phyloP scores from a whole-genome alignment of 1,140 invertebrate genomes.

The Conopomorpha cramerella region DNA sequence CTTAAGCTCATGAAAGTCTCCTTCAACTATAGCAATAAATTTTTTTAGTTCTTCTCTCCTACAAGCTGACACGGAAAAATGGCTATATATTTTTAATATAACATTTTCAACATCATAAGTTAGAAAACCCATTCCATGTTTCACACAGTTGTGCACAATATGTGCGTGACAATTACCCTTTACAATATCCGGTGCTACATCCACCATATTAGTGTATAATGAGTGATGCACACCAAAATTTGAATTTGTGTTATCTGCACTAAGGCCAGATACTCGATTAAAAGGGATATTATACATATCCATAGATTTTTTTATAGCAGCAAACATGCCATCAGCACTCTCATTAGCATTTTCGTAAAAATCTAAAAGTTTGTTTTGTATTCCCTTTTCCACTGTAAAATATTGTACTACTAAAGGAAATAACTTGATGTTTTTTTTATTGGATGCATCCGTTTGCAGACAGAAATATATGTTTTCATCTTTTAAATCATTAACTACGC shows the following conservation, averaged over 20 bases:
- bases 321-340: constrained; percentile 9
- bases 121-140: constrained; percentile 7
- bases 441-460: too few relatives aligned
- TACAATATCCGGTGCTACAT: constrained; percentile 2
- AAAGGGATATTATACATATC: constrained; percentile 4
- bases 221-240: constrained; percentile 4
- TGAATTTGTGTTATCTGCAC: too few relatives aligned
- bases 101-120: constrained; percentile 9
- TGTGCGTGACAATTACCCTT: constrained; percentile 7
- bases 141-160: too few relatives aligned
- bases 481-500: constrained; percentile 1
- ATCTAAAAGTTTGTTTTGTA: constrained; percentile 3
- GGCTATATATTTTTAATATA: constrained; percentile 7
- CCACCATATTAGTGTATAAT: too few relatives aligned
- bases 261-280: constrained; percentile 3
- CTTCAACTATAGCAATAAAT: background rate
- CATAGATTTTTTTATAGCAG: constrained; percentile 10
- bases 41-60: constrained; percentile 7
- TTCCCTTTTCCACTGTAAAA: constrained; percentile 1
- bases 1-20: constrained; percentile 5
- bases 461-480: constrained; percentile 2
- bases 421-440: constrained; percentile 3
- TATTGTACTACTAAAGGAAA: constrained; percentile 2
- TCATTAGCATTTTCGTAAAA: constrained; percentile 2
- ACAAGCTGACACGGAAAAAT: constrained; percentile 7